These are phyloP conservation scores for Styela plicata DNA, from an alignment of 23 tunicate species.

Conservation along the genomic window DNA sequence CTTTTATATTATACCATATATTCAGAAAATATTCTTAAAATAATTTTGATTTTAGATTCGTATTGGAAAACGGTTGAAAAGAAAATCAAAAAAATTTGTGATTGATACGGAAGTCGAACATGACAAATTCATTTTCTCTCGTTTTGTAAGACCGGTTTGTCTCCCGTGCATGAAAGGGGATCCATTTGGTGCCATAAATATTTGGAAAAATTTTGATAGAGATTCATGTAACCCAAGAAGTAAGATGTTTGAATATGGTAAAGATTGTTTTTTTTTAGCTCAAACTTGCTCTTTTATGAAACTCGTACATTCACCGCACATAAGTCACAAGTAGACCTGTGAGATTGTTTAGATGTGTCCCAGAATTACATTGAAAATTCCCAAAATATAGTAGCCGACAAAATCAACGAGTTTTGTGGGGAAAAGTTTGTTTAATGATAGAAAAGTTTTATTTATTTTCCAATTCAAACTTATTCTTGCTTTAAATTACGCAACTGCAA, in stretches of 20 bases:
- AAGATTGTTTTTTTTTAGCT: not conserved
- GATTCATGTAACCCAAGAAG: not conserved
- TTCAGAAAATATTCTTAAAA: no score
- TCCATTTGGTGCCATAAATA: not conserved
- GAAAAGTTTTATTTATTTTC: no score
- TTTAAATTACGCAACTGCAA: no score
- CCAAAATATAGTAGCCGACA: not conserved
- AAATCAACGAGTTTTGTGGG: no score
- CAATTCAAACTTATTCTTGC: no score
- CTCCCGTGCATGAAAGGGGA: constrained; percentile 18
- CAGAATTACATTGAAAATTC: not conserved
- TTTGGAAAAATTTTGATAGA: not conserved
- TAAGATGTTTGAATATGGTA: no score
- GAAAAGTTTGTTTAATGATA: no score
- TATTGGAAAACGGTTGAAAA: constrained; percentile 1
- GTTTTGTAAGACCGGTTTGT: constrained; percentile 14
- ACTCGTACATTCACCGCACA: no score
- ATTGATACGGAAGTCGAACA: not conserved
- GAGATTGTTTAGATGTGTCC: no score
- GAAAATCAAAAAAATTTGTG: constrained; percentile 7
- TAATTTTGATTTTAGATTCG: constrained; percentile 7
- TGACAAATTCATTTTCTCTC: not conserved
- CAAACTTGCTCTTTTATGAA: no score
- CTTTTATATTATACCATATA: no score
- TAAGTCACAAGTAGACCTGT: no score